Evolutionary conservation across 2,888 invertebrate genomes (phyloP).

Genomic region (Xiphydria camelus): DNA sequence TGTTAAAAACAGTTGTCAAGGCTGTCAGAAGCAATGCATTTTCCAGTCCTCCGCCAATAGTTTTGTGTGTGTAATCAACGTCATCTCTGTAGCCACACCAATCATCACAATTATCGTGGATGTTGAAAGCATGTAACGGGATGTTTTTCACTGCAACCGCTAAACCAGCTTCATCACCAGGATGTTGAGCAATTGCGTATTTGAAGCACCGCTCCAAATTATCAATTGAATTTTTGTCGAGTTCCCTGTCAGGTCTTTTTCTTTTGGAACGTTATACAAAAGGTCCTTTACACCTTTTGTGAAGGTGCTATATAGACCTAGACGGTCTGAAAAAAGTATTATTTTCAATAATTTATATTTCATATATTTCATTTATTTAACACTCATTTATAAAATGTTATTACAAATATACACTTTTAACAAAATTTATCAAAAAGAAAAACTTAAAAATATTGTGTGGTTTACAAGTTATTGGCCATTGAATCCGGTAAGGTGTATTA

Average conservation of each 20-base stretch:
- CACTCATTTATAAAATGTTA: no score
- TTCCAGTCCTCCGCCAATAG: slow-evolving; percentile 5
- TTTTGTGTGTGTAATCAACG: slow-evolving; percentile 11
- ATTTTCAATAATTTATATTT: no score
- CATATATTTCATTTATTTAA: no score
- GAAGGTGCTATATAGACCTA: no score
- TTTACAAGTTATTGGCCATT: no score
- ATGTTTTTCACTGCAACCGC: slow-evolving; percentile 18
- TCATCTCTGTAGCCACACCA: slow-evolving; percentile 19
- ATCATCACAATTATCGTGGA: slow-evolving; percentile 18
- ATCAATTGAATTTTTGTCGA: slow-evolving; percentile 4
- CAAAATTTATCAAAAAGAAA: no score
- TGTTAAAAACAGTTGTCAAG: neutral
- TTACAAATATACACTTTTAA: no score
- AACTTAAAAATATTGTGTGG: no score
- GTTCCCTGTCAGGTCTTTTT: slow-evolving; percentile 7
- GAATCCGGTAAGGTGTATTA: no score
- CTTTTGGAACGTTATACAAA: slow-evolving; percentile 10
- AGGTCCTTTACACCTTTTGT: slow-evolving; percentile 6
- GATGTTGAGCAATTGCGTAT: slow-evolving; percentile 12
- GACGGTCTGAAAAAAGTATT: no score
- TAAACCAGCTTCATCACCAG: slow-evolving; percentile 10
- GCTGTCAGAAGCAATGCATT: slow-evolving; percentile 3
- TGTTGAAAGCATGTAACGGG: slow-evolving; percentile 18
- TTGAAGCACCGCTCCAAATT: slow-evolving; percentile 19